phyloP scores from a whole-genome alignment of 1,140 invertebrate genomes.

The Plutomurus gul region DNA sequence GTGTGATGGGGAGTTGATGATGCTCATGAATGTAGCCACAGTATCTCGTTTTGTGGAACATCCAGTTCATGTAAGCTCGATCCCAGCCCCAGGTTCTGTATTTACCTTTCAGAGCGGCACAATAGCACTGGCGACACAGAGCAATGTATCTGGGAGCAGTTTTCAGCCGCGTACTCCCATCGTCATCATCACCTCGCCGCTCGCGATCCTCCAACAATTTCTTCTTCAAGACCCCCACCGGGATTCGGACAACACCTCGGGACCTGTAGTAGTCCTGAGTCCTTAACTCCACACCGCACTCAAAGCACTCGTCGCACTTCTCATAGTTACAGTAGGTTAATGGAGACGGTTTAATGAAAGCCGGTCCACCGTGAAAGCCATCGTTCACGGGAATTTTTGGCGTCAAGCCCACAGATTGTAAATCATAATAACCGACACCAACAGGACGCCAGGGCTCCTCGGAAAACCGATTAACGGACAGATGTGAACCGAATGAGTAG shows the following conservation, averaged over 20 bases:
- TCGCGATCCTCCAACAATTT: background rate
- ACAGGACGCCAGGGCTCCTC: background rate
- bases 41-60: background rate
- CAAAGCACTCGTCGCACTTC: constrained; percentile 1
- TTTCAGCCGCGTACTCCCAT: background rate
- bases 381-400: background rate
- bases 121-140: background rate
- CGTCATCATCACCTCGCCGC: background rate
- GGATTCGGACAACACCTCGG: background rate
- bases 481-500: background rate
- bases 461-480: background rate
- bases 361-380: background rate
- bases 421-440: background rate
- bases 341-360: background rate
- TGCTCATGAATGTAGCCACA: background rate
- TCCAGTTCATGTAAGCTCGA: background rate
- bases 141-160: background rate
- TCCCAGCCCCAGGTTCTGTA: constrained; percentile 1
- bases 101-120: background rate
- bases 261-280: background rate
- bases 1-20: background rate
- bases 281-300: background rate
- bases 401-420: background rate
- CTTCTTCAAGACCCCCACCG: background rate
- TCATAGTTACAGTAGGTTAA: background rate